phyloP scores from a whole-genome alignment of 2,888 invertebrate genomes.

The Epinotia ramella region DNA sequence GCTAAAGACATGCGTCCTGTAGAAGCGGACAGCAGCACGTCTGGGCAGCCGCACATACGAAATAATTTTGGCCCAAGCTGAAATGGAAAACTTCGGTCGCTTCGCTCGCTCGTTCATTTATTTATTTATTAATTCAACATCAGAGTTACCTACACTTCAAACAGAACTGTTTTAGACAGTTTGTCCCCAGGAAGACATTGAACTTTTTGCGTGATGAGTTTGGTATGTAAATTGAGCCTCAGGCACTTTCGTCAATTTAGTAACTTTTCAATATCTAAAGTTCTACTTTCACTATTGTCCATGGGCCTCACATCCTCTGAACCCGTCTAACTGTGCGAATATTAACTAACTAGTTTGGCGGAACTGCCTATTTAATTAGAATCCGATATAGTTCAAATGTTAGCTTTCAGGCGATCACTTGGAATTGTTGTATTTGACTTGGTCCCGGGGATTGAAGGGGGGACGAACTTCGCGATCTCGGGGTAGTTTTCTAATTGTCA shows the following conservation, averaged over 20 bases:
- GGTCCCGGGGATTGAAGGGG: conserved; percentile 6
- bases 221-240: not conserved
- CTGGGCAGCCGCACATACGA: too few species aligned
- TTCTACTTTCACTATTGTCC: not conserved
- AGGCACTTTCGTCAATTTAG: not conserved
- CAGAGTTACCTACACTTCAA: too few species aligned
- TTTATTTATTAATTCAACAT: too few species aligned
- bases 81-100: too few species aligned
- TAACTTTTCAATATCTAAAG: not conserved
- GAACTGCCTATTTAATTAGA: conserved; percentile 55
- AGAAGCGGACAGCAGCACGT: too few species aligned
- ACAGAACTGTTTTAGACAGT: too few species aligned
- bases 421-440: conserved; percentile 52
- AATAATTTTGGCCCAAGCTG: too few species aligned
- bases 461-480: conserved; percentile 10
- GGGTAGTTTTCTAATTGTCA: conserved; percentile 5
- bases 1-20: too few species aligned
- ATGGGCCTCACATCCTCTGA: not conserved
- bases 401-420: conserved; percentile 53
- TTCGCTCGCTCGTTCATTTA: too few species aligned
- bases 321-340: conserved; percentile 28
- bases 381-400: conserved; percentile 54
- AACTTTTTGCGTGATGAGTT: too few species aligned
- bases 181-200: too few species aligned
- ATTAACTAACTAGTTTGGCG: conserved; percentile 49